These are phyloP conservation scores for Dynastes tityus DNA, from an alignment of 2,888 invertebrate genomes.

Conservation along the genomic window DNA sequence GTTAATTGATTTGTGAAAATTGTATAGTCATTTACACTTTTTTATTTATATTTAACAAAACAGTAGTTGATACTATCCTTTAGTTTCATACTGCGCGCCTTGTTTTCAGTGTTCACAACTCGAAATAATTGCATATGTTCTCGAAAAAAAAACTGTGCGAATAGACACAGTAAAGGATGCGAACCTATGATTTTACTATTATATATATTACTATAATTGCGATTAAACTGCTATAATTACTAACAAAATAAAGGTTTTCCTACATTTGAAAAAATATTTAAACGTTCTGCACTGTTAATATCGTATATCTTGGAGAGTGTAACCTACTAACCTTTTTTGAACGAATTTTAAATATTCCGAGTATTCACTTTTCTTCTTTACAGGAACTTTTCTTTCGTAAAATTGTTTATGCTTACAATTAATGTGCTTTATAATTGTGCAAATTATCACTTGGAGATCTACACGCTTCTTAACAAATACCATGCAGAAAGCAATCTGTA, in stretches of 20 bases:
- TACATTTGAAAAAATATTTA: slow-evolving; percentile 33
- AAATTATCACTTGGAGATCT: slow-evolving; percentile 17
- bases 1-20: not conserved
- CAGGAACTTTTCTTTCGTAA: slow-evolving; percentile 1
- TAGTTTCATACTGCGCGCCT: no score
- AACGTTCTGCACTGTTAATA: slow-evolving; percentile 44
- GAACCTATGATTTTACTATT: not conserved
- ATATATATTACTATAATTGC: slow-evolving; percentile 27
- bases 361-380: slow-evolving; percentile 38
- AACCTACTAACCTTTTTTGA: slow-evolving; percentile 44
- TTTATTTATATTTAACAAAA: not conserved
- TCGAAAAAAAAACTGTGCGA: not conserved
- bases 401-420: slow-evolving; percentile 10
- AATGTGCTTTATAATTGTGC: not conserved
- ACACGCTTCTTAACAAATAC: not conserved
- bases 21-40: slow-evolving; percentile 1
- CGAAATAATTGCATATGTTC: not conserved
- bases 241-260: slow-evolving; percentile 2
- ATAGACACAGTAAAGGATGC: slow-evolving; percentile 7
- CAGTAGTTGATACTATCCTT: no score
- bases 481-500: not conserved
- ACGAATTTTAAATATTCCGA: slow-evolving; percentile 19
- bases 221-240: slow-evolving; percentile 7
- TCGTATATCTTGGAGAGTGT: slow-evolving; percentile 40
- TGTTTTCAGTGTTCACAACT: not conserved